A percentile compares a stretch with the other conserved stretches of the same genome.
Conservation (phyloP, 1,140 invertebrate species). For the Phortica variegata region DNA sequence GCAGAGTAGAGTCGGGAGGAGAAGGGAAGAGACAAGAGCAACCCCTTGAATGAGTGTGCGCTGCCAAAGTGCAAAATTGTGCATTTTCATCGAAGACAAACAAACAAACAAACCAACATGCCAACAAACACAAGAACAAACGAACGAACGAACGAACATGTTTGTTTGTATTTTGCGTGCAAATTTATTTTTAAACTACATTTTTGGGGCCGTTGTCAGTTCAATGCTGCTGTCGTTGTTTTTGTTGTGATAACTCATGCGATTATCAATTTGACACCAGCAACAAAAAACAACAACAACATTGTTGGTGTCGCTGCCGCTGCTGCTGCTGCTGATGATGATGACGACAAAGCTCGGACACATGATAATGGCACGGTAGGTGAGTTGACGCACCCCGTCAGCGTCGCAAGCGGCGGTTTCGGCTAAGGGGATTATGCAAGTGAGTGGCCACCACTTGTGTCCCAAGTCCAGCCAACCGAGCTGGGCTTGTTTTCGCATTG, state of each 20-base stretch:
- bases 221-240: conserved; percentile 23
- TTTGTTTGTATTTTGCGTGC: neutral
- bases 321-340: too few species aligned
- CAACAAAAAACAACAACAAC: conserved; percentile 6
- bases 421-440: conserved; percentile 12
- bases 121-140: conserved; percentile 4
- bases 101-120: conserved; percentile 14
- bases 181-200: neutral
- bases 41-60: too few species aligned
- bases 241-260: conserved; percentile 51
- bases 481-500: too few species aligned
- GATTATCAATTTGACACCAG: conserved; percentile 52
- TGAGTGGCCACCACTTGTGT: too few species aligned
- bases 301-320: conserved; percentile 8
- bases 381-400: conserved; percentile 16
- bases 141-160: conserved; percentile 1
- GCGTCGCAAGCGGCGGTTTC: neutral
- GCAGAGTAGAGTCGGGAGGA: too few species aligned
- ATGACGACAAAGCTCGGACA: too few species aligned
- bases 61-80: too few species aligned
- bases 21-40: too few species aligned
- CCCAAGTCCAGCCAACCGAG: too few species aligned
- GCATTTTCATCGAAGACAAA: neutral
- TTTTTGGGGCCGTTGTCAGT: too few species aligned
- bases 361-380: too few species aligned